Conservation (phyloP, 2,113 vertebrate genomes). For the Rhynchopsitta pachyrhyncha region DNA sequence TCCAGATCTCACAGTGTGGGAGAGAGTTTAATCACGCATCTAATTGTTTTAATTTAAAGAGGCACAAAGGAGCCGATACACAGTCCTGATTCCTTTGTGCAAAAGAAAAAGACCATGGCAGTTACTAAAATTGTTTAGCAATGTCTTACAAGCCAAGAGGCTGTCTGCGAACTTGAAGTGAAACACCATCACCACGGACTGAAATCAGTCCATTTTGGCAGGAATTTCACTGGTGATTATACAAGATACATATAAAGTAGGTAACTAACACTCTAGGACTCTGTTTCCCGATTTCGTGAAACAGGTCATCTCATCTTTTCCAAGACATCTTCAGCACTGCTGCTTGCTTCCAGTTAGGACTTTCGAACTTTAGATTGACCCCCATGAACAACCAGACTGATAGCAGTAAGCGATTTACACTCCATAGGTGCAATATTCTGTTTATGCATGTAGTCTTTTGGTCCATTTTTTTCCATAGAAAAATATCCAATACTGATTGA, state of each 20-base stretch:
- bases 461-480: not conserved
- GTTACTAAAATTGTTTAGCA: not conserved
- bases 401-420: not conserved
- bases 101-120: not conserved
- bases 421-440: not conserved
- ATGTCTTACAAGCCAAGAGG: accelerated
- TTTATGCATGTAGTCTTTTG: not conserved
- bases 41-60: not conserved
- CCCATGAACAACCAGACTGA: not conserved
- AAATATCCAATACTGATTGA: not conserved
- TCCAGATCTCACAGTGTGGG: accelerated
- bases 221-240: not conserved
- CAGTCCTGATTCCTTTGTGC: not conserved
- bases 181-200: not conserved
- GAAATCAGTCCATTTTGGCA: not conserved
- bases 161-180: not conserved
- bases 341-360: not conserved
- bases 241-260: not conserved
- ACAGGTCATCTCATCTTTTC: not conserved
- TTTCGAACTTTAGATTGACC: not conserved
- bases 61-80: not conserved
- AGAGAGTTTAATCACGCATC: not conserved
- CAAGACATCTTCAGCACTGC: not conserved
- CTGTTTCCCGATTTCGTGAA: not conserved
- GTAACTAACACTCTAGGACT: not conserved